Conservation (phyloP, 1,140 invertebrate species). For the Phocides pigmalion region DNA sequence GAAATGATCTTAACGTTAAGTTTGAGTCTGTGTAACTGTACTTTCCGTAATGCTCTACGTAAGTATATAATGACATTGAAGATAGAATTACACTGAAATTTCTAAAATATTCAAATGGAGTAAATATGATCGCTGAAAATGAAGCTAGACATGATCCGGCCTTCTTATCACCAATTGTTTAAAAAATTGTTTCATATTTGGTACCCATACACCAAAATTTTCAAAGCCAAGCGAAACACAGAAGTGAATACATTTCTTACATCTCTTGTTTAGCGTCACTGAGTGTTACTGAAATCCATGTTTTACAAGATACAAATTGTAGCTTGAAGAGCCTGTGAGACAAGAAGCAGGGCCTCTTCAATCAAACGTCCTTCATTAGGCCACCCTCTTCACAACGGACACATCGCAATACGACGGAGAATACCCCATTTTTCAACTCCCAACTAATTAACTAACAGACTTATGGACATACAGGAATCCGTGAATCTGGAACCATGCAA, state of each 20-base stretch:
- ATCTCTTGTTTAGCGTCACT: not conserved
- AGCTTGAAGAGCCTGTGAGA: constrained; percentile 33
- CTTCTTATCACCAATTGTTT: no score
- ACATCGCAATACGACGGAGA: constrained; percentile 39
- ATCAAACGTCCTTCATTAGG: constrained; percentile 50
- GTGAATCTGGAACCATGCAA: not conserved
- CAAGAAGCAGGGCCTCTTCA: constrained; percentile 36
- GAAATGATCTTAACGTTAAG: not conserved
- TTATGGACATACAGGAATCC: constrained; percentile 9
- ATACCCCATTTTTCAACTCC: constrained; percentile 49
- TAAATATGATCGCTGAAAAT: no score
- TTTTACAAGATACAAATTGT: not conserved
- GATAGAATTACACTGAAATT: no score
- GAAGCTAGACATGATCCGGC: no score
- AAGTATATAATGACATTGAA: not conserved
- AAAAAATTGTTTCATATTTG: no score
- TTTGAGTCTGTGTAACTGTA: not conserved
- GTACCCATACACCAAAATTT: no score
- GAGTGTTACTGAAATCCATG: not conserved
- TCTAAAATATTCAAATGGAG: no score
- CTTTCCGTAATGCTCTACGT: not conserved
- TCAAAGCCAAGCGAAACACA: no score
- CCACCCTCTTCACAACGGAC: constrained; percentile 46
- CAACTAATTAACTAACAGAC: constrained; percentile 47
- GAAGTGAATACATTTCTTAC: no score